Evolutionary conservation across 2,888 invertebrate species (phyloP).

Genomic region (Latrodectus elegans): DNA sequence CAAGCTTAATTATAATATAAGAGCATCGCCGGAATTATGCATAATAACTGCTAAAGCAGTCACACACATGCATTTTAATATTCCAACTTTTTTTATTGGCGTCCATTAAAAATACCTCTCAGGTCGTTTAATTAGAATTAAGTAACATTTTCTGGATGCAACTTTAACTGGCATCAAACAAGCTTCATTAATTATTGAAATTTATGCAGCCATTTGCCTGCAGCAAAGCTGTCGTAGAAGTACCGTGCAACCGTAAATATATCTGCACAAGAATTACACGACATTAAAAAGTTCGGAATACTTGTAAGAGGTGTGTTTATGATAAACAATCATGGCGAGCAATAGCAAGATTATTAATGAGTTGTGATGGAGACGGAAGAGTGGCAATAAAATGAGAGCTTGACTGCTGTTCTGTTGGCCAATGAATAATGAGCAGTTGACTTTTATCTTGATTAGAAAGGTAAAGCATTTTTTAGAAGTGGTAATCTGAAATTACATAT

Average conservation of each 20-base stretch:
- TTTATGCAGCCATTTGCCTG: slow-evolving; percentile 46
- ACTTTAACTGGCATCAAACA: slow-evolving; percentile 11
- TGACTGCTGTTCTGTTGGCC: too few relatives aligned
- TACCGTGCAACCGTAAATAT: not conserved
- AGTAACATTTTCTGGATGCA: slow-evolving; percentile 32
- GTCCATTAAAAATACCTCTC: slow-evolving; percentile 12
- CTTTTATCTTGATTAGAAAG: too few relatives aligned
- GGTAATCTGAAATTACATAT: too few relatives aligned
- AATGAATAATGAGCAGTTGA: too few relatives aligned
- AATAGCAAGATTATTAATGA: not conserved
- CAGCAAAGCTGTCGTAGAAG: not conserved
- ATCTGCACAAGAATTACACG: not conserved
- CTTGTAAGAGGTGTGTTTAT: not conserved
- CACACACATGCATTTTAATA: slow-evolving; percentile 56
- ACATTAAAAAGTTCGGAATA: not conserved
- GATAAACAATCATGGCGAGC: not conserved
- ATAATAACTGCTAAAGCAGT: slow-evolving; percentile 52
- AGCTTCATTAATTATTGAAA: slow-evolving; percentile 62
- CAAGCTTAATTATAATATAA: slow-evolving; percentile 61
- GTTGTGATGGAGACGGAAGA: not conserved
- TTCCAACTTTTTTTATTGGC: slow-evolving; percentile 16
- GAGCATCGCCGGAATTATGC: slow-evolving; percentile 16
- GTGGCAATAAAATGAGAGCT: too few relatives aligned
- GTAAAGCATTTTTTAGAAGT: too few relatives aligned
- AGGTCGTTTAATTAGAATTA: slow-evolving; percentile 52